These are phyloP conservation scores for Athalia cordata DNA, from an alignment of 2,888 invertebrate genomes.

Conservation along the genomic window DNA sequence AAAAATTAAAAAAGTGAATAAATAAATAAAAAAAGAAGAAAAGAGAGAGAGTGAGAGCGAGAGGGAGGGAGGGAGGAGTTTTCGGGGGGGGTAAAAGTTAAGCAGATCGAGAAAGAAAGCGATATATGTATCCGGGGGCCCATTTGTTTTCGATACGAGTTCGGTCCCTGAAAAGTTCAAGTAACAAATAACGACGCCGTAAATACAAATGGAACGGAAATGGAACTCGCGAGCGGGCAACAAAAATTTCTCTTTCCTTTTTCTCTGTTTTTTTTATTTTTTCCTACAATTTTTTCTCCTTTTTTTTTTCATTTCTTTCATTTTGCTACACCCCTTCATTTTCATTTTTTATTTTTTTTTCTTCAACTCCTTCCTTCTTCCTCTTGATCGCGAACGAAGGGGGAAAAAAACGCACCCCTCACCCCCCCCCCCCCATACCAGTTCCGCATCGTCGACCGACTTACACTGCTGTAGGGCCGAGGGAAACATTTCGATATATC, in stretches of 20 bases:
- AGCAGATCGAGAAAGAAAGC: neutral
- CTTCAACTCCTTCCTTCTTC: neutral
- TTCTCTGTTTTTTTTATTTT: too few relatives aligned
- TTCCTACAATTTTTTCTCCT: conserved; percentile 42
- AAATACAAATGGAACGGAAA: conserved; percentile 67
- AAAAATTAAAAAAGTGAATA: conserved; percentile 26
- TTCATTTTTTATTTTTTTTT: conserved; percentile 45
- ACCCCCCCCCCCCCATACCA: conserved; percentile 41
- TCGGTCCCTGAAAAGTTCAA: conserved; percentile 41
- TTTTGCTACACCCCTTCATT: neutral
- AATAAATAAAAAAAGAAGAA: conserved; percentile 11
- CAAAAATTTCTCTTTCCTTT: conserved; percentile 54
- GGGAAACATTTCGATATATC: conserved; percentile 56
- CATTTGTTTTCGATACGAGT: conserved; percentile 44
- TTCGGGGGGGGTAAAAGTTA: too few relatives aligned
- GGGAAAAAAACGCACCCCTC: conserved; percentile 27
- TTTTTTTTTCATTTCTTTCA: conserved; percentile 44
- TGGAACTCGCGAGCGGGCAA: conserved; percentile 51
- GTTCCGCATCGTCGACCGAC: neutral
- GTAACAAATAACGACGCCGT: conserved; percentile 55
- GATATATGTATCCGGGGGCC: neutral
- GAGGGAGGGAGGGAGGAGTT: too few relatives aligned
- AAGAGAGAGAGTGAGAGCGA: neutral
- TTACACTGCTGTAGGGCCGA: neutral
- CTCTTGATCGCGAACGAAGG: neutral